Conservation (phyloP, 2,113 vertebrate species). For the Cervus canadensis region DNA sequence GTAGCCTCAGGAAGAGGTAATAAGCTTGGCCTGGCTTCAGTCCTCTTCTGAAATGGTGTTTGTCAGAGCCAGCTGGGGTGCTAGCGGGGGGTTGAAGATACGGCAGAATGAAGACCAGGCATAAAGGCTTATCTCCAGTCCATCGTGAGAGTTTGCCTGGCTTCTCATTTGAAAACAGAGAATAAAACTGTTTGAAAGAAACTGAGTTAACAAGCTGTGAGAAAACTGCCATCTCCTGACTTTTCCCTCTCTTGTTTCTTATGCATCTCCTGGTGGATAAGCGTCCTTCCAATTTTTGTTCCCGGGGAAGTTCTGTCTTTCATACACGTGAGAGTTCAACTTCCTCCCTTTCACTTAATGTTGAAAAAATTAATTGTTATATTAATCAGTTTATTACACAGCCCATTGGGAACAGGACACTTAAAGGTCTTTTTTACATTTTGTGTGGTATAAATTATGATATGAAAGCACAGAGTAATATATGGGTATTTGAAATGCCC, state of each 20-base stretch:
- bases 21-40: not conserved
- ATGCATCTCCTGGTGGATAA: constrained; percentile 45
- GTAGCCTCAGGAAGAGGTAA: not conserved
- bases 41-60: not conserved
- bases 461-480: constrained; percentile 58
- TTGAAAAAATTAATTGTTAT: constrained; percentile 82
- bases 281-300: constrained; percentile 35
- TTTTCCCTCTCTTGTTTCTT: not conserved
- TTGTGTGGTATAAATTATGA: constrained; percentile 64
- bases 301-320: constrained; percentile 61
- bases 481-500: constrained; percentile 63
- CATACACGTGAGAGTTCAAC: constrained; percentile 68
- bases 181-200: not conserved
- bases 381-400: constrained; percentile 77
- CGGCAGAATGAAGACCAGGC: not conserved
- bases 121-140: not conserved
- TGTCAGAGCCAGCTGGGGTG: not conserved
- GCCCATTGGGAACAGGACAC: constrained; percentile 68
- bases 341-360: constrained; percentile 63
- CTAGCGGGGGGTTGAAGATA: not conserved
- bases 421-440: constrained; percentile 72
- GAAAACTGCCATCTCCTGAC: not conserved
- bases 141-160: not conserved
- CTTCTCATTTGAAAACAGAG: not conserved
- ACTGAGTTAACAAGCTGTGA: not conserved